Evolutionary conservation across 2,888 invertebrate genomes (phyloP).

Genomic region (Exocentrus adspersus): DNA sequence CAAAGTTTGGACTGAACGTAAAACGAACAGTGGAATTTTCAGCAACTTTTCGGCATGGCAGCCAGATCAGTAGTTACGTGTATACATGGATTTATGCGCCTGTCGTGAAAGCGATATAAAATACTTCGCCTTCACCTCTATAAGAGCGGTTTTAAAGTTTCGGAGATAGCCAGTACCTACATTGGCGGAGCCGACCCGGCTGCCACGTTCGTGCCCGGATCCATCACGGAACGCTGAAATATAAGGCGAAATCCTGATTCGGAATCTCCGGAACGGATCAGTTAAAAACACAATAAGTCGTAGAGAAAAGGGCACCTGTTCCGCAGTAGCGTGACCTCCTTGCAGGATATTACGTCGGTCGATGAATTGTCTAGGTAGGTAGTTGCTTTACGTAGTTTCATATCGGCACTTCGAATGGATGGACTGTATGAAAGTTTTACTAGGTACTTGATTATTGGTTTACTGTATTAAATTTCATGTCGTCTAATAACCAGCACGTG

Average conservation of each 20-base stretch:
- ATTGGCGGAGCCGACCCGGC: no score
- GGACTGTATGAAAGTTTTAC: no score
- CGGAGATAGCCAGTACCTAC: slow-evolving; percentile 28
- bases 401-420: no score
- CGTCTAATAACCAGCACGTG: no score
- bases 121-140: slow-evolving; percentile 3
- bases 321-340: neutral
- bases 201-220: slow-evolving; percentile 28
- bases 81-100: slow-evolving; percentile 7
- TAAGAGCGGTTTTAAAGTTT: slow-evolving; percentile 6
- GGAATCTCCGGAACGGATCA: slow-evolving; percentile 21
- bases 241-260: slow-evolving; percentile 28
- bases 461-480: no score
- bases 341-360: neutral
- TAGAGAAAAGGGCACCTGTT: neutral
- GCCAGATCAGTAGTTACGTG: slow-evolving; percentile 16
- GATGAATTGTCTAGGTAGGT: neutral
- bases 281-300: slow-evolving; percentile 3
- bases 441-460: no score
- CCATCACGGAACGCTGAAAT: slow-evolving; percentile 31
- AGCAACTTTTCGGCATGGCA: slow-evolving; percentile 10
- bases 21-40: slow-evolving; percentile 4
- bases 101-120: slow-evolving; percentile 20
- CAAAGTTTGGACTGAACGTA: slow-evolving; percentile 2
- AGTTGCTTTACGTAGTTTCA: no score